phyloP scores from a whole-genome alignment of 2,888 invertebrate species.

The Adelognathus sp. region DNA sequence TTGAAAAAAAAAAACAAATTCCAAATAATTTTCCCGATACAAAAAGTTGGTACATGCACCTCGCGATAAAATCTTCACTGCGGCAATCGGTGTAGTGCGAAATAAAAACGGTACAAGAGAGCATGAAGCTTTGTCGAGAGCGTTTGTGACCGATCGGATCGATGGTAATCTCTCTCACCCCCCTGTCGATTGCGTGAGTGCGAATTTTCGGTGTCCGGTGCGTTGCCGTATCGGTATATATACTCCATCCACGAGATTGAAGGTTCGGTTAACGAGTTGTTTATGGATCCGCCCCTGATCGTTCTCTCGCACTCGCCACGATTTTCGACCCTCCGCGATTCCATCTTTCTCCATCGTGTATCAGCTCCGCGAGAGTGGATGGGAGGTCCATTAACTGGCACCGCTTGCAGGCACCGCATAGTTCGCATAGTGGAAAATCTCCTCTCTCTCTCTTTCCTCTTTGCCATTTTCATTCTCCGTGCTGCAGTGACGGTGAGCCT shows the following conservation, averaged over 20 bases:
- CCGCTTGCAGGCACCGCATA: slow-evolving; percentile 67
- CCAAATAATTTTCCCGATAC: too few relatives aligned
- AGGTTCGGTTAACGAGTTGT: slow-evolving; percentile 79
- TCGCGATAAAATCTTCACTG: too few relatives aligned
- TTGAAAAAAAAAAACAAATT: too few relatives aligned
- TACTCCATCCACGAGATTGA: slow-evolving; percentile 73
- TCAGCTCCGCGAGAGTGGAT: slow-evolving; percentile 54
- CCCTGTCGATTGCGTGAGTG: too few relatives aligned
- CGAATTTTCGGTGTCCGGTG: slow-evolving; percentile 50
- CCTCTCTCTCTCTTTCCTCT: slow-evolving; percentile 30
- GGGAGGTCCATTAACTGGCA: slow-evolving; percentile 75
- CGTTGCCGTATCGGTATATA: slow-evolving; percentile 61
- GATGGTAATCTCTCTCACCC: slow-evolving; percentile 52
- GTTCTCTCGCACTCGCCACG: slow-evolving; percentile 20
- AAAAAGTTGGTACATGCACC: too few relatives aligned
- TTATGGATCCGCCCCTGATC: slow-evolving; percentile 76
- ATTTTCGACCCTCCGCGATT: slow-evolving; percentile 13
- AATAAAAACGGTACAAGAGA: too few relatives aligned
- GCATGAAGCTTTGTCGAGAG: too few relatives aligned
- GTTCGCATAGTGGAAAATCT: slow-evolving; percentile 69
- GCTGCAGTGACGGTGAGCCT: background rate
- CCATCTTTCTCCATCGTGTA: background rate
- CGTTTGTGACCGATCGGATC: slow-evolving; percentile 32
- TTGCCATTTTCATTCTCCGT: slow-evolving; percentile 35
- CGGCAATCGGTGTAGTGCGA: too few relatives aligned